A percentile compares a stretch with the other conserved stretches of the same genome.
Conservation (phyloP, 2,113 vertebrate species). For the Cynocephalus volans region DNA sequence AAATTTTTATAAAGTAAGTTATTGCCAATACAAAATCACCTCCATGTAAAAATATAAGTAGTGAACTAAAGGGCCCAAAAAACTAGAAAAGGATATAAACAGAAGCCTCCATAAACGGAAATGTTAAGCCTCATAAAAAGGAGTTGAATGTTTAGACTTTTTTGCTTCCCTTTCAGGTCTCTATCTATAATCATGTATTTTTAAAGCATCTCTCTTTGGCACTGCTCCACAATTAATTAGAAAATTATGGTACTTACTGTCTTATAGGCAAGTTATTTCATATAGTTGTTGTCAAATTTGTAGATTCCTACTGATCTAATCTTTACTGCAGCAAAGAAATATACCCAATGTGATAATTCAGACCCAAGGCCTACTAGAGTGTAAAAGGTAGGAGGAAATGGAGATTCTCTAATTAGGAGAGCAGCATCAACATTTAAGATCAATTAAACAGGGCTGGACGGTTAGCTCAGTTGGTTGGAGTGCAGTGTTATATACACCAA, state of each 20-base stretch:
- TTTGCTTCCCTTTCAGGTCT: slow-evolving; percentile 24
- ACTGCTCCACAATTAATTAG: slow-evolving; percentile 64
- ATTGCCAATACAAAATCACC: not conserved
- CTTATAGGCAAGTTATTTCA: slow-evolving; percentile 63
- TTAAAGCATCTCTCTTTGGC: slow-evolving; percentile 71
- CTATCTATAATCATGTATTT: slow-evolving; percentile 42
- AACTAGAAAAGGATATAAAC: not conserved
- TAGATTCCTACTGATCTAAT: slow-evolving; percentile 56
- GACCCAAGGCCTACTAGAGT: not conserved
- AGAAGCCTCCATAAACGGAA: not conserved
- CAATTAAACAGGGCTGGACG: not conserved
- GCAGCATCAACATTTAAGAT: not conserved
- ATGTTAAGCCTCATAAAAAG: not conserved
- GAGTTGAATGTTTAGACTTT: not conserved
- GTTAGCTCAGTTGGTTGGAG: too few species aligned
- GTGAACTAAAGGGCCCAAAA: not conserved
- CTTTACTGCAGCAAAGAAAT: slow-evolving; percentile 55
- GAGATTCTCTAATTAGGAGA: not conserved
- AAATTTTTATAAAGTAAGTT: not conserved
- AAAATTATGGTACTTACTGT: slow-evolving; percentile 68
- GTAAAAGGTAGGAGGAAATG: not conserved
- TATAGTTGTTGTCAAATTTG: slow-evolving; percentile 50
- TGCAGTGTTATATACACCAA: too few species aligned
- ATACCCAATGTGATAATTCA: not conserved
- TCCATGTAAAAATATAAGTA: not conserved